phyloP scores from a whole-genome alignment of 1,140 invertebrate species.

The Heliconius eleuchia region DNA sequence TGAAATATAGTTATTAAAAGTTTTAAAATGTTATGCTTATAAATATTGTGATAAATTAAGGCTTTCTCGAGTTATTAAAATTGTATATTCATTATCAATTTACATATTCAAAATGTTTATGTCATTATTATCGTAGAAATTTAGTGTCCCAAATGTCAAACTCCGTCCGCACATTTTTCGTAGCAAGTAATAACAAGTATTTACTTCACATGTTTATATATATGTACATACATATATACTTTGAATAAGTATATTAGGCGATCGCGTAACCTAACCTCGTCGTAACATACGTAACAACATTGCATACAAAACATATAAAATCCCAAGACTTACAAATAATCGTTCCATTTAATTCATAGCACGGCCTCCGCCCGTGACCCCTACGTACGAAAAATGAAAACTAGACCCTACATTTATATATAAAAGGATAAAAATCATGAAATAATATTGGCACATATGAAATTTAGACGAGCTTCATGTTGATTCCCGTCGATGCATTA shows the following conservation, averaged over 20 bases:
- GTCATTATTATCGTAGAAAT: too few relatives aligned
- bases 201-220: not conserved
- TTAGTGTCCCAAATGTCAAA: too few relatives aligned
- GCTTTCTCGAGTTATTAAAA: too few relatives aligned
- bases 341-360: not conserved
- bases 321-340: not conserved
- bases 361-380: not conserved
- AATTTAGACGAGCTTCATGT: not conserved
- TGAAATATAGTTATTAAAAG: too few relatives aligned
- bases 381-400: not conserved
- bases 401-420: not conserved
- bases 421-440: not conserved
- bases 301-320: not conserved
- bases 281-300: not conserved
- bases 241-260: not conserved
- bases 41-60: too few relatives aligned
- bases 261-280: not conserved
- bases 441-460: constrained; percentile 1
- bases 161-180: too few relatives aligned
- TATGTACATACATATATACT: not conserved
- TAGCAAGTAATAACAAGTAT: too few relatives aligned
- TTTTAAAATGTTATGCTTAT: too few relatives aligned
- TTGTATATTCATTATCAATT: too few relatives aligned
- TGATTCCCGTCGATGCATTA: not conserved
- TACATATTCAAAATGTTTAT: too few relatives aligned